Conservation (phyloP, 2,888 invertebrate genomes). For the Napeogenes inachia region DNA sequence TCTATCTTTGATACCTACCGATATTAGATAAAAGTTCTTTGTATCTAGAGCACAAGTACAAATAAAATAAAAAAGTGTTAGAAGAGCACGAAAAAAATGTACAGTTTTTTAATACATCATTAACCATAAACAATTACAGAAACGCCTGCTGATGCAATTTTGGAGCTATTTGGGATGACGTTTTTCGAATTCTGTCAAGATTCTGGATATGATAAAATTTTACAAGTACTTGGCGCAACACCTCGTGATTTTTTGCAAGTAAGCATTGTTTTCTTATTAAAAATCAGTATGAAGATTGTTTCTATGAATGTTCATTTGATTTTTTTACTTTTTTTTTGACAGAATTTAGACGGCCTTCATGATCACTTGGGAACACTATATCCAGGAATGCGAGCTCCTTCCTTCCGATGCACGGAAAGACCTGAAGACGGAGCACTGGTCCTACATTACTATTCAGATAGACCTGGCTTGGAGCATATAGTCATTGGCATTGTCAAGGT, state of each 20-base stretch:
- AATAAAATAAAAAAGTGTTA: too few species aligned
- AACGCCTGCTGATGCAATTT: constrained; percentile 91
- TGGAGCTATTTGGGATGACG: constrained; percentile 94
- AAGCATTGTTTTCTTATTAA: neutral
- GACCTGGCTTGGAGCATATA: constrained; percentile 95
- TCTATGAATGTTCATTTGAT: too few species aligned
- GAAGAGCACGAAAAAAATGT: too few species aligned
- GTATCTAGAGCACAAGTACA: too few species aligned
- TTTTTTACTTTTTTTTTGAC: constrained; percentile 24
- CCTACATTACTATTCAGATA: constrained; percentile 96
- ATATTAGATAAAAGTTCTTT: too few species aligned
- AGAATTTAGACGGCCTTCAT: constrained; percentile 97
- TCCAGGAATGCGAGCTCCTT: constrained; percentile 96
- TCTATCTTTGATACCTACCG: too few species aligned
- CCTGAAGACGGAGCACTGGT: constrained; percentile 92
- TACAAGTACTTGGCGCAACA: constrained; percentile 95
- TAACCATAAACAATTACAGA: constrained; percentile 70
- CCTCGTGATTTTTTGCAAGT: constrained; percentile 96
- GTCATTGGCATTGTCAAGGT: constrained; percentile 98
- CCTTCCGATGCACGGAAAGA: constrained; percentile 95
- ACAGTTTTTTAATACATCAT: too few species aligned
- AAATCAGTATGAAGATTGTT: too few species aligned
- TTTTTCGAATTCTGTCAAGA: constrained; percentile 98
- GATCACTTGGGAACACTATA: constrained; percentile 96
- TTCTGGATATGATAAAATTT: constrained; percentile 97